These are phyloP conservation scores for Caretta caretta DNA, from an alignment of 2,113 vertebrate genomes.

Conservation along the genomic window DNA sequence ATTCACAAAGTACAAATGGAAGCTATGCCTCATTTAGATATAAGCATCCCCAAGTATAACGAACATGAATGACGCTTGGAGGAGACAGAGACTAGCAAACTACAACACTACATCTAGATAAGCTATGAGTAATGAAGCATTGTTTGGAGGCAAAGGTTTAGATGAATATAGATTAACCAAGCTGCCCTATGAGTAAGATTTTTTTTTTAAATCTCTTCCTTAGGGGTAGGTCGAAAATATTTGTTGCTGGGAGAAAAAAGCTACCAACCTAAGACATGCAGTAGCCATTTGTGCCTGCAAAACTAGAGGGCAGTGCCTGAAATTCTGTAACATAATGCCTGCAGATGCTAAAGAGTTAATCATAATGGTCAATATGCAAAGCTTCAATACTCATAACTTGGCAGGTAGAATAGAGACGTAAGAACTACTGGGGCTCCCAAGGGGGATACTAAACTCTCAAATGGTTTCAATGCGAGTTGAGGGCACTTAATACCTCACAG, in stretches of 20 bases:
- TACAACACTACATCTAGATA: background rate
- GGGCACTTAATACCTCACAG: background rate
- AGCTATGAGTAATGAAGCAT: conserved; percentile 16
- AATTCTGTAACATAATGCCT: background rate
- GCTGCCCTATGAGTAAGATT: background rate
- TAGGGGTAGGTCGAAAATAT: background rate
- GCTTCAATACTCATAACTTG: background rate
- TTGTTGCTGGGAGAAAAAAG: background rate
- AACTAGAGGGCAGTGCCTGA: conserved; percentile 25
- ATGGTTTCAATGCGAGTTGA: background rate
- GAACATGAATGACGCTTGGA: conserved; percentile 39
- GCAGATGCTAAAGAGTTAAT: background rate
- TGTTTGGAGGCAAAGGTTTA: background rate
- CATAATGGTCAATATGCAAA: background rate
- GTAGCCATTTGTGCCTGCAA: background rate
- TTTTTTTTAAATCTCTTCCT: background rate
- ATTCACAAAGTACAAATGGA: background rate
- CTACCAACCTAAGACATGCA: background rate
- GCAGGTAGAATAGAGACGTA: background rate
- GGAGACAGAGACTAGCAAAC: conserved; percentile 3
- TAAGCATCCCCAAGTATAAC: conserved; percentile 34
- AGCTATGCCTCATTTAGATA: conserved; percentile 18
- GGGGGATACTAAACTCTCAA: background rate
- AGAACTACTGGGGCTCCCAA: background rate
- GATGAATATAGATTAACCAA: background rate